Conservation (phyloP, 2,113 vertebrate genomes). For the Himantopus leucocephalus region DNA sequence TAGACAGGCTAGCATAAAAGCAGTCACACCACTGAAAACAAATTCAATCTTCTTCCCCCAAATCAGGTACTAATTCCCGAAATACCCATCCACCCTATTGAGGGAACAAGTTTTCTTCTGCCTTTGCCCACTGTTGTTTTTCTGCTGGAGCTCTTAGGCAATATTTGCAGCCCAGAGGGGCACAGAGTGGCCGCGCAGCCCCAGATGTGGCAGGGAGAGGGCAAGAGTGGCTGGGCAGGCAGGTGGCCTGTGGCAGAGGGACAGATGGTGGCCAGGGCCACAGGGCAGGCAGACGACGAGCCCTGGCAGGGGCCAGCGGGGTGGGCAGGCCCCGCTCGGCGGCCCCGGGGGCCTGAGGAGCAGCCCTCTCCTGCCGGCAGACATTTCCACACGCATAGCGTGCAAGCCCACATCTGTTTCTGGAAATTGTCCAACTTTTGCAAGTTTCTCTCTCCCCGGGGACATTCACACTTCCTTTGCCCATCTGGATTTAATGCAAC, state of each 20-base stretch:
- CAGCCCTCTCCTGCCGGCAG: background rate
- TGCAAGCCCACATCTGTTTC: background rate
- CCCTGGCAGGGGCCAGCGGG: too few species aligned
- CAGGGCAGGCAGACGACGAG: too few species aligned
- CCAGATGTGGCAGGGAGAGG: background rate
- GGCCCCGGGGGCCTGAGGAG: background rate
- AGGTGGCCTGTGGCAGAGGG: background rate
- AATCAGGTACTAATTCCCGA: background rate
- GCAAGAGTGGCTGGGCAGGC: fast-evolving
- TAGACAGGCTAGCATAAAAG: background rate
- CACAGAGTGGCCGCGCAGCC: fast-evolving
- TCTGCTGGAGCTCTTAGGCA: background rate
- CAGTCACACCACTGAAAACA: background rate
- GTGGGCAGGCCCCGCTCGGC: fast-evolving
- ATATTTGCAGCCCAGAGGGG: background rate
- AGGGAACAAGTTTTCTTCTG: background rate
- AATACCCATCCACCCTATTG: background rate
- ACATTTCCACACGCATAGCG: fast-evolving
- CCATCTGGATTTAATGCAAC: background rate
- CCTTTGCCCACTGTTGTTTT: fast-evolving
- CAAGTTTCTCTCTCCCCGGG: background rate
- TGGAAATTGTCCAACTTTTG: background rate
- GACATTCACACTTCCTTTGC: background rate
- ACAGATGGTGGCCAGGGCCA: background rate
- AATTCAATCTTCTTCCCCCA: background rate